Evolutionary conservation across 1,140 invertebrate genomes (phyloP).

Genomic region (Bactericera cockerelli): DNA sequence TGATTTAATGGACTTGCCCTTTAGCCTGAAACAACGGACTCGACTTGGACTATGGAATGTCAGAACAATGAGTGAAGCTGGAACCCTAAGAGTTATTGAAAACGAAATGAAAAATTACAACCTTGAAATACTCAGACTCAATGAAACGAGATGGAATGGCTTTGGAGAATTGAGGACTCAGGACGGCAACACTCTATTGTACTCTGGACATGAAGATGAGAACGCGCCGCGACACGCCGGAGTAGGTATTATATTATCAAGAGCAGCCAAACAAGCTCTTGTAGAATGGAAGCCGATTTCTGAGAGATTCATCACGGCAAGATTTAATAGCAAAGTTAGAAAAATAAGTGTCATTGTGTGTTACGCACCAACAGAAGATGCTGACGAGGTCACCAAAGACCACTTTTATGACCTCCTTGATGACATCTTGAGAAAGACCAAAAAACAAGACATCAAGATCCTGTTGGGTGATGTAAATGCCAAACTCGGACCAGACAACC

Average conservation of each 20-base stretch:
- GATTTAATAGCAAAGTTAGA: slow-evolving; percentile 14
- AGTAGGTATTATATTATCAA: no score
- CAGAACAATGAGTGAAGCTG: no score
- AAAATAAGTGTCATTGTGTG: slow-evolving; percentile 10
- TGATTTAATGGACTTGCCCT: no score
- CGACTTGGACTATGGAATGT: no score
- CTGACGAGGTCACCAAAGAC: slow-evolving; percentile 5
- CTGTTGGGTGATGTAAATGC: no score
- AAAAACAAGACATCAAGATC: slow-evolving; percentile 15
- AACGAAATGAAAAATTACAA: no score
- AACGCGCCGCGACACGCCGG: neutral
- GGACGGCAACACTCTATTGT: neutral
- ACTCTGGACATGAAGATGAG: slow-evolving; percentile 12
- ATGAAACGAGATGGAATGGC: no score
- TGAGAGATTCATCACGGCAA: slow-evolving; percentile 12
- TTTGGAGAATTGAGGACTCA: slow-evolving; percentile 6
- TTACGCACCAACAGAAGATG: slow-evolving; percentile 12
- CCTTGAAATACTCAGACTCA: no score
- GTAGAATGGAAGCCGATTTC: slow-evolving; percentile 12
- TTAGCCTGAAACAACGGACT: no score
- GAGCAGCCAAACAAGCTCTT: no score
- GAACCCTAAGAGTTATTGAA: no score
- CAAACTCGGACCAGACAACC: no score
- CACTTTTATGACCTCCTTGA: slow-evolving; percentile 1
- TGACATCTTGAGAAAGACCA: neutral